phyloP scores from a whole-genome alignment of 2,888 invertebrate genomes.

The Tiliacea citrago region DNA sequence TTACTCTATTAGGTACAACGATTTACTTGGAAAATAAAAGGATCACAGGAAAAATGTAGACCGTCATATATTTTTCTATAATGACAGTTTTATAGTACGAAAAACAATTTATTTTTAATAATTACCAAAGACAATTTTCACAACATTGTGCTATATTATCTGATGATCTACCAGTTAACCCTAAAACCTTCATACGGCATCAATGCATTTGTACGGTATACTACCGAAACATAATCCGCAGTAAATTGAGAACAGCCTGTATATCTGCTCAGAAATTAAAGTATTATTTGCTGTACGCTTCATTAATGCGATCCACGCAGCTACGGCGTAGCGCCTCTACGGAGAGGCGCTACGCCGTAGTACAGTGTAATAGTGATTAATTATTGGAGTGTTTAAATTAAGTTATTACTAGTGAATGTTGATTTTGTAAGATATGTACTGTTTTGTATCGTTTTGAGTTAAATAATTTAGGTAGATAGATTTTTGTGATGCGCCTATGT shows the following conservation, averaged over 20 bases:
- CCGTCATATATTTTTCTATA: no score
- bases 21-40: no score
- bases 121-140: no score
- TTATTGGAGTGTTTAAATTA: constrained; percentile 56
- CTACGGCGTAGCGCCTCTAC: constrained; percentile 64
- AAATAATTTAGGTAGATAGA: not conserved
- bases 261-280: constrained; percentile 50
- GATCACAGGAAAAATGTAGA: no score
- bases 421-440: constrained; percentile 21
- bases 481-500: not conserved
- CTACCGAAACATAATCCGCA: constrained; percentile 5
- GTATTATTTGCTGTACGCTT: constrained; percentile 70
- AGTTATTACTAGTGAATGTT: constrained; percentile 41
- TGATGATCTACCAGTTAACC: not conserved
- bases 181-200: not conserved
- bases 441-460: constrained; percentile 7
- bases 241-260: constrained; percentile 44
- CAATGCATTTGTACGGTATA: constrained; percentile 7
- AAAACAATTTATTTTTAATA: no score
- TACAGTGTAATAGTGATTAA: constrained; percentile 47
- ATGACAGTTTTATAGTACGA: no score
- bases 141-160: not conserved
- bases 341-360: constrained; percentile 58
- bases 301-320: constrained; percentile 66
- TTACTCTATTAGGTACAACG: no score